Evolutionary conservation across 2,888 invertebrate genomes (phyloP), one percentile per base, ranked within the genome.

Genomic region (Gastrophysa polygoni): DNA sequence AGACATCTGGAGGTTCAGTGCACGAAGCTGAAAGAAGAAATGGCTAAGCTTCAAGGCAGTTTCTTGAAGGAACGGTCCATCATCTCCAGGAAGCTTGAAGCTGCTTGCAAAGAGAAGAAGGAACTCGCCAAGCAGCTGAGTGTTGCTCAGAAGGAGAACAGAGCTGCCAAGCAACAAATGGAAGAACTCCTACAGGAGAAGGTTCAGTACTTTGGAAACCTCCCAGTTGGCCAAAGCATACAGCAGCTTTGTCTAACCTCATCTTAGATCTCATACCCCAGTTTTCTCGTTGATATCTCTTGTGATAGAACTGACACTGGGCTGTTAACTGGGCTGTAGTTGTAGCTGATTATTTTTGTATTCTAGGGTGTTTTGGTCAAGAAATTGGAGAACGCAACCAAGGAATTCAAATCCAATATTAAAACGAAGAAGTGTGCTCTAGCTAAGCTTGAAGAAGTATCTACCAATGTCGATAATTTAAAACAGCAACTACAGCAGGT

Each of bases 181-280:
- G 78, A 79, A 34, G 78, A 80, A 54, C 59, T 80, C 16, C 57
- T 77, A n/a, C 70, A 72, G 43, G 80, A 80, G 61, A 77, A 77
- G 64, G 68, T 73, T 18, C 49, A 3, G 8, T 7, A 44, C 16
- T 7, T 24, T n/a, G n/a, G n/a, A n/a, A n/a, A n/a, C n/a, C n/a
- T n/a, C n/a, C n/a, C n/a, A n/a, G n/a, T n/a, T n/a, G n/a, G n/a
- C n/a, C n/a, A n/a, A n/a, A n/a, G n/a, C n/a, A n/a, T 24, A 24
- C 24, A 24, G 24, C 24, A 24, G 24, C n/a, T n/a, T n/a, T n/a
- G n/a, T n/a, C n/a, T n/a, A n/a, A n/a, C n/a, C n/a, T n/a, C n/a
- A n/a, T n/a, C n/a, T n/a, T n/a, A n/a, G n/a, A n/a, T n/a, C n/a
- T n/a, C n/a, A n/a, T n/a, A n/a, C n/a, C n/a, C n/a, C n/a, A n/a